Evolutionary conservation across 2,113 vertebrate species (phyloP), one percentile per base, ranked within the genome.

Genomic region (Camarhynchus parvulus): DNA sequence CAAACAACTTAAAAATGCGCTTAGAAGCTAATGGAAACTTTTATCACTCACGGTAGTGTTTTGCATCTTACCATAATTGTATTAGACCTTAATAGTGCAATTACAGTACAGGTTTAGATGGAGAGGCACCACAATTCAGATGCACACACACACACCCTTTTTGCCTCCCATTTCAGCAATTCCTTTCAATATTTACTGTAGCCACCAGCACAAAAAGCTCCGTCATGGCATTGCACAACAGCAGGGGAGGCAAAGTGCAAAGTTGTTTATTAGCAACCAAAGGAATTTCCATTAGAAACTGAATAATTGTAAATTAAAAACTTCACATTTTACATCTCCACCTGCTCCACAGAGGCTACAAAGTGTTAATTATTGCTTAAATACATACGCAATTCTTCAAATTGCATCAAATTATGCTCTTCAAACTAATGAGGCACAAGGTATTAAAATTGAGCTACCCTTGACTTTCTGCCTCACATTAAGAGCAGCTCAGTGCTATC

Each of bases 261-360:
- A 76, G 90, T 2, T 95, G 83, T 75, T 92, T 63, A 77, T 86
- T 44, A 83, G 66, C 47, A 91, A 66, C 42, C n/a, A 66, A 86
- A 68, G 81, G 67, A 5, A 78, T 94, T 96, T 88, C 53, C 85
- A 61, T 72, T 72, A 83, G 88, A 87, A 94, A 90, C 19, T 21
- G 64, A 89, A 44, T 80, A 88, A 93, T 30, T 58, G 33, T 27
- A 77, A 94, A 83, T 50, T 2, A 42, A 88, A 90, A 87, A 55
- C 27, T 55, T 70, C 67, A 37, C 42, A 28, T 88, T 91, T 95
- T 66, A 63, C 44, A 68, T 67, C 78, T 76, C 83, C 76, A 89
- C 87, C 66, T 66, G 66, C 50, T 73, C 66, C 20, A 33, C 3
- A 12, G 64, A 84, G 69, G n/a, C 37, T 33, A 61, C 69, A 85